Conservation (phyloP, 1,140 invertebrate genomes). For the Daktulosphaira vitifoliae region DNA sequence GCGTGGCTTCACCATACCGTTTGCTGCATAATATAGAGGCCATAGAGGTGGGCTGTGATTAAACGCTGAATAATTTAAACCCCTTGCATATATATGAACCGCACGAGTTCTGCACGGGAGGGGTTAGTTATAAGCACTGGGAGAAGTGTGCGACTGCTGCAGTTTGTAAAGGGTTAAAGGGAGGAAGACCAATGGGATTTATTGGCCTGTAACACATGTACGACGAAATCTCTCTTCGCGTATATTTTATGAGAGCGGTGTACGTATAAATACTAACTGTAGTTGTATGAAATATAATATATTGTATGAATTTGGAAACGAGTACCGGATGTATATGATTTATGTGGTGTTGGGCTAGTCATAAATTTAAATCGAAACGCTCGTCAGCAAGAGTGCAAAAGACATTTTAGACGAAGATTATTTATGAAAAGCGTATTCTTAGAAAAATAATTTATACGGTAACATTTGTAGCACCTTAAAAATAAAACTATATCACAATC, state of each 20-base stretch:
- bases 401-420: too few species aligned
- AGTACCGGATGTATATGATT: constrained; percentile 25
- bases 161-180: constrained; percentile 14
- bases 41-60: not conserved
- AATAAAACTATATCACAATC: too few species aligned
- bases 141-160: not conserved
- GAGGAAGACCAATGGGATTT: constrained; percentile 15
- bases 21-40: constrained; percentile 12
- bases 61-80: constrained; percentile 30
- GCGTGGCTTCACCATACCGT: not conserved
- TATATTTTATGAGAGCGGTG: not conserved
- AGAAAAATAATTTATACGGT: too few species aligned
- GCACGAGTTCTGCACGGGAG: not conserved
- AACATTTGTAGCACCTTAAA: too few species aligned
- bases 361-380: too few species aligned
- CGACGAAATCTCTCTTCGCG: constrained; percentile 26
- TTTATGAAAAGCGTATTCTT: too few species aligned
- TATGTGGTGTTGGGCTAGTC: too few species aligned
- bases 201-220: constrained; percentile 28
- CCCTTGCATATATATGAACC: not conserved
- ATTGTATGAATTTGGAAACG: not conserved
- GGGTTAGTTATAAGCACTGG: too few species aligned
- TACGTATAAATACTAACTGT: not conserved
- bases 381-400: too few species aligned
- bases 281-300: not conserved